Conservation (phyloP, 2,797 vertebrate species). For the Phalanger gymnotis region DNA sequence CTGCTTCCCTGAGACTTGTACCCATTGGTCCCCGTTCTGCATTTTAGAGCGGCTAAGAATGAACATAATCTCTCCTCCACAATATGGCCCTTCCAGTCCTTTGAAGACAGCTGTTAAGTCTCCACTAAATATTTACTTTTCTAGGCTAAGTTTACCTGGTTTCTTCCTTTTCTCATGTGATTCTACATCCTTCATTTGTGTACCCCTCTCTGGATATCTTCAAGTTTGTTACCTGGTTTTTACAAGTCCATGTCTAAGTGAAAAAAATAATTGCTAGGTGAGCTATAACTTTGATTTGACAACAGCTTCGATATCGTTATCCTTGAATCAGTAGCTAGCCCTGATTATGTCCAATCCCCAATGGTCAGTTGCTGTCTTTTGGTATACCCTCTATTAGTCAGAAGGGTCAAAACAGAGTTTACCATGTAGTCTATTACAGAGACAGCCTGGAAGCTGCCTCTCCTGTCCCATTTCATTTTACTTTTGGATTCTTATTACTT, state of each 20-base stretch:
- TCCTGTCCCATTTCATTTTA: not conserved
- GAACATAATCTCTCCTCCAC: slow-evolving; percentile 1
- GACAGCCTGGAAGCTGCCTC: not conserved
- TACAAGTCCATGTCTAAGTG: not conserved
- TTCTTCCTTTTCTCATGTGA: not conserved
- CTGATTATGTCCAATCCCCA: not conserved
- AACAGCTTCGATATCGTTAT: not conserved
- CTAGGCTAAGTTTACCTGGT: not conserved
- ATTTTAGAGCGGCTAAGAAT: not conserved
- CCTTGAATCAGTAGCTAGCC: not conserved
- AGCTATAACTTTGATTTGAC: not conserved
- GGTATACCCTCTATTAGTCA: not conserved
- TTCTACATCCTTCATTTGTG: not conserved
- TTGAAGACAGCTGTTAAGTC: not conserved
- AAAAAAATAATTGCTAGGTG: not conserved
- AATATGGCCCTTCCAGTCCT: not conserved
- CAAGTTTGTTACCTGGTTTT: not conserved
- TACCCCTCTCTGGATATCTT: not conserved
- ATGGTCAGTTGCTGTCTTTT: not conserved
- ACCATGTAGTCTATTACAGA: not conserved
- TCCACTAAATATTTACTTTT: slow-evolving; percentile 35
- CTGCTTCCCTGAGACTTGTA: not conserved
- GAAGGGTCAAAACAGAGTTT: not conserved
- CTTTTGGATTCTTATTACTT: not conserved
- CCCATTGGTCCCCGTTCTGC: not conserved